A percentile compares a stretch with the other conserved stretches of the same genome.
phyloP scores from a whole-genome alignment of 1,140 invertebrate genomes.

The Akabosia matsudoensis region DNA sequence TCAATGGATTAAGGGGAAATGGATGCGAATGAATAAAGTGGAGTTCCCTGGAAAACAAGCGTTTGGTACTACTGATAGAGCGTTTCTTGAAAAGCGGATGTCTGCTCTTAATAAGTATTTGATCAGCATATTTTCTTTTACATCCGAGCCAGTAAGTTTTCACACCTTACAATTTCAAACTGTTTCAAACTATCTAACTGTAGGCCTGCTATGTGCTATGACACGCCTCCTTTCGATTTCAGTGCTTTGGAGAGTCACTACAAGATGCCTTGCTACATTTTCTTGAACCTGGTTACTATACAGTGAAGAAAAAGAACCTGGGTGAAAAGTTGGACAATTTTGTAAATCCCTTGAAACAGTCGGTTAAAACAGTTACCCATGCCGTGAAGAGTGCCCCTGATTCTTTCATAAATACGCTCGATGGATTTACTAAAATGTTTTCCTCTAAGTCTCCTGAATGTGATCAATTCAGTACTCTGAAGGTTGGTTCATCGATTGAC shows the following conservation, averaged over 20 bases:
- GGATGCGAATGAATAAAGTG: constrained; percentile 62
- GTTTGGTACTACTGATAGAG: constrained; percentile 85
- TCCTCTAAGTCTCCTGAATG: constrained; percentile 46
- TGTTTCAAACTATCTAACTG: too few relatives aligned
- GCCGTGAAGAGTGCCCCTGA: constrained; percentile 76
- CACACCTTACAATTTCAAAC: not conserved
- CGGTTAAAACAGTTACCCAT: constrained; percentile 70
- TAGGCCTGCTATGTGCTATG: not conserved
- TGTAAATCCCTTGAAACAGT: constrained; percentile 76
- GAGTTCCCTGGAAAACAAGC: constrained; percentile 89
- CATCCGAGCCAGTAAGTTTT: constrained; percentile 36
- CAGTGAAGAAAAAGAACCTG: constrained; percentile 53
- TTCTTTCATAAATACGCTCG: constrained; percentile 73
- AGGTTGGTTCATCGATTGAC: constrained; percentile 63
- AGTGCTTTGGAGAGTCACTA: constrained; percentile 54
- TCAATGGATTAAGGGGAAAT: constrained; percentile 45
- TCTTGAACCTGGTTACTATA: constrained; percentile 75
- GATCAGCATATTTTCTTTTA: constrained; percentile 52
- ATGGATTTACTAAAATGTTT: constrained; percentile 68
- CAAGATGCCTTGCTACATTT: constrained; percentile 69
- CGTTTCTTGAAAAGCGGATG: constrained; percentile 82
- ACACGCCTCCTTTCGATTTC: constrained; percentile 43
- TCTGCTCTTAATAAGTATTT: constrained; percentile 80
- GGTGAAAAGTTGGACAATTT: constrained; percentile 51
- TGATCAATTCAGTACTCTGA: constrained; percentile 47